Conservation (phyloP, 1,140 invertebrate species). For the Acromyrmex charruanus region DNA sequence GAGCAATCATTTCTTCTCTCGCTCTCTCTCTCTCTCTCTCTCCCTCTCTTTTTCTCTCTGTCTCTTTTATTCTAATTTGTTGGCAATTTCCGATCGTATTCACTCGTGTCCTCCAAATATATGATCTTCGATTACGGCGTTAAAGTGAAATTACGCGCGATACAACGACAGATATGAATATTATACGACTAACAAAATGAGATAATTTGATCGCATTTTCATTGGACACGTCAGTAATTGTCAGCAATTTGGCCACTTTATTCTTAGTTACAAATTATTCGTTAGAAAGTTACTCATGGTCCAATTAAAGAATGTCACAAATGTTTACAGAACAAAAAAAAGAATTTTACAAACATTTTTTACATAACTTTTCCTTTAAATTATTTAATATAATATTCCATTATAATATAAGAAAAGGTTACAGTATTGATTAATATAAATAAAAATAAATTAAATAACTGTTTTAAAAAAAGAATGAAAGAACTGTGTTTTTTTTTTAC, state of each 20-base stretch:
- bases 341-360: background rate
- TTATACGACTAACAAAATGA: background rate
- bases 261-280: background rate
- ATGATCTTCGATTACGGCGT: constrained; percentile 41
- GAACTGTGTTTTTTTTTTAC: background rate
- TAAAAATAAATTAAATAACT: background rate
- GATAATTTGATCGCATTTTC: constrained; percentile 32
- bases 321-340: background rate
- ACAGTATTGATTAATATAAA: background rate
- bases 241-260: constrained; percentile 61
- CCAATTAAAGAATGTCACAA: background rate
- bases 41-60: background rate
- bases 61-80: constrained; percentile 57
- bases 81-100: constrained; percentile 71
- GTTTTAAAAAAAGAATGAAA: background rate
- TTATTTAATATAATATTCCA: background rate
- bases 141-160: constrained; percentile 53
- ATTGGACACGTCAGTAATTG: background rate
- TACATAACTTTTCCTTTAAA: background rate
- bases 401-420: background rate
- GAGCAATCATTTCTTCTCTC: constrained; percentile 68
- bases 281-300: background rate
- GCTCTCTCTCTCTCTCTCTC: constrained; percentile 36
- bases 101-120: constrained; percentile 43
- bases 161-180: constrained; percentile 31